Conservation (phyloP, 2,888 invertebrate genomes). For the Panorpa germanica region DNA sequence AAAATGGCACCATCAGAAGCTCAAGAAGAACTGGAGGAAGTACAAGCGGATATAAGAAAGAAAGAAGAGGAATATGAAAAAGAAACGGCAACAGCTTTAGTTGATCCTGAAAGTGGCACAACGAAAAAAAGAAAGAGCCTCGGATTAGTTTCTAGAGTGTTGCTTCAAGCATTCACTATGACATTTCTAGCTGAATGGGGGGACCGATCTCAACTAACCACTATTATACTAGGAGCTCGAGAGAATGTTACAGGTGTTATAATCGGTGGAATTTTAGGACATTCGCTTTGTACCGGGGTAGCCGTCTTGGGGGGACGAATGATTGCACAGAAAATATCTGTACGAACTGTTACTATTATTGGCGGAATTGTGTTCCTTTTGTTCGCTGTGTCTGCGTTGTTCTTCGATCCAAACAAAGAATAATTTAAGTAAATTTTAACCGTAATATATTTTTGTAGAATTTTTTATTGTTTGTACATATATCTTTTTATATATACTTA, state of each 20-base stretch:
- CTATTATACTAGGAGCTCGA: constrained; percentile 89
- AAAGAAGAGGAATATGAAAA: too few relatives aligned
- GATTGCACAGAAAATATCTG: constrained; percentile 93
- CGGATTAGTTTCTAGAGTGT: constrained; percentile 59
- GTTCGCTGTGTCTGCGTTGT: constrained; percentile 82
- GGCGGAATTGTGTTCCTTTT: constrained; percentile 90
- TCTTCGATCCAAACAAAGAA: constrained; percentile 72
- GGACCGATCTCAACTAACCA: constrained; percentile 92
- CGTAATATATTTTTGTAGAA: too few relatives aligned
- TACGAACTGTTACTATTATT: constrained; percentile 90
- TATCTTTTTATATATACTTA: too few relatives aligned
- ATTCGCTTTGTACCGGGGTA: constrained; percentile 88
- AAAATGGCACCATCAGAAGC: too few relatives aligned
- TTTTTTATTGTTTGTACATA: too few relatives aligned
- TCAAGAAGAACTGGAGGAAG: too few relatives aligned
- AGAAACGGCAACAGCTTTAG: too few relatives aligned
- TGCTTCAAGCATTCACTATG: constrained; percentile 84
- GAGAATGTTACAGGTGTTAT: constrained; percentile 91
- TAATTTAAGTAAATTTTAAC: too few relatives aligned
- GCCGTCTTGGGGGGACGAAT: constrained; percentile 94
- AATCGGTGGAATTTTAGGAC: constrained; percentile 84
- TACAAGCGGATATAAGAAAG: too few relatives aligned
- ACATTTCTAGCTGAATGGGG: constrained; percentile 99
- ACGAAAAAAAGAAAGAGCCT: too few relatives aligned
- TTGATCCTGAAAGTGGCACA: too few relatives aligned